These are phyloP conservation scores for Acleris laterana DNA, from an alignment of 2,888 invertebrate species.

Conservation along the genomic window DNA sequence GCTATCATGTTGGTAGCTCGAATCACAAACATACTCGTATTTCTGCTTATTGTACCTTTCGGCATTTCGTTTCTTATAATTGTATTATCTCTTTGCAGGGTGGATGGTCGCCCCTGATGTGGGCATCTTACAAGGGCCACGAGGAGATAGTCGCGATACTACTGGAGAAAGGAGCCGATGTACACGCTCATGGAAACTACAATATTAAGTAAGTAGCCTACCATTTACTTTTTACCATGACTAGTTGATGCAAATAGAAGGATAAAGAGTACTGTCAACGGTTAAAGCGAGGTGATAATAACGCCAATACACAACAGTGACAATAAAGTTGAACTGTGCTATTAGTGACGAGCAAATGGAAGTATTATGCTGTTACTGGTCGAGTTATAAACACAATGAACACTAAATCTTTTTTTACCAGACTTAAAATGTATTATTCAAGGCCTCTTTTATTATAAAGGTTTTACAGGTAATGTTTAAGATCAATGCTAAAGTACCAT, in stretches of 20 bases:
- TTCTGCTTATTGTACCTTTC: no score
- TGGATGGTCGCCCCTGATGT: conserved; percentile 98
- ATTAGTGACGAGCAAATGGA: conserved; percentile 13
- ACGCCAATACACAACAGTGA: neutral
- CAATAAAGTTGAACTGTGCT: conserved; percentile 20
- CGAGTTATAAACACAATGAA: conserved; percentile 15
- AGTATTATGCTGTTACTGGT: conserved; percentile 18
- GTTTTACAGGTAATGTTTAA: neutral
- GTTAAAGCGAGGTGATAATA: conserved; percentile 3
- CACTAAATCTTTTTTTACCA: conserved; percentile 5
- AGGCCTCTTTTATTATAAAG: conserved; percentile 16
- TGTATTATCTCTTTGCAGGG: conserved; percentile 85
- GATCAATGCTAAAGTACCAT: neutral
- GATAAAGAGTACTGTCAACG: neutral
- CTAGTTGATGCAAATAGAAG: neutral
- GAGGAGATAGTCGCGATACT: conserved; percentile 90
- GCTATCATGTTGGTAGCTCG: no score
- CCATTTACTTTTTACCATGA: neutral
- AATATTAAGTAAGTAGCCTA: conserved; percentile 86
- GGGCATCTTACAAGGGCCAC: conserved; percentile 97
- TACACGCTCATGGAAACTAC: conserved; percentile 97
- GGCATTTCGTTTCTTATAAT: no score
- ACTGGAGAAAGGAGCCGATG: conserved; percentile 94
- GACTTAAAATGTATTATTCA: conserved; percentile 1
- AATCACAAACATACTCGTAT: no score